Percentiles rank a stretch among this genome's conserved stretches.
Conservation (phyloP, 2,888 invertebrate species). For the Erebia aethiops region DNA sequence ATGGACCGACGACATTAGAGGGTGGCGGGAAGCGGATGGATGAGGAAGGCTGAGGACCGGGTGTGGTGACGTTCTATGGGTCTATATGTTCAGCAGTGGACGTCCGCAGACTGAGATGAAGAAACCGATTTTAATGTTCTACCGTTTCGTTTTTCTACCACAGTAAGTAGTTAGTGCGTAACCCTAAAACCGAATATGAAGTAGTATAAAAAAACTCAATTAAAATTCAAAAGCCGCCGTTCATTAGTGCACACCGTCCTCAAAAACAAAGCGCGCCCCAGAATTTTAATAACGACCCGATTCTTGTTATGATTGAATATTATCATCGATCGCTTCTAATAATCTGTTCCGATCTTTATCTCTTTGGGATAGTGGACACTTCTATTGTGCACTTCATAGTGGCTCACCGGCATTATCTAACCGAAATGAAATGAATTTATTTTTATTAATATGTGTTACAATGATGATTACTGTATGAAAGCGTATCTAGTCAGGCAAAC, state of each 20-base stretch:
- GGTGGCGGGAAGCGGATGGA: too few species aligned
- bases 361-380: slow-evolving; percentile 15
- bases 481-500: too few species aligned
- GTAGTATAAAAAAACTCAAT: slow-evolving; percentile 11
- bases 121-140: too few species aligned
- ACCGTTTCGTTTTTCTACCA: background rate
- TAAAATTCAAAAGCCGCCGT: slow-evolving; percentile 29
- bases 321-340: slow-evolving; percentile 47
- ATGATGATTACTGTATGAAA: too few species aligned
- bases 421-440: too few species aligned
- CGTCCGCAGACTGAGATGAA: too few species aligned
- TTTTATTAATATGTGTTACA: too few species aligned
- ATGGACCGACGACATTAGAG: too few species aligned
- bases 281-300: slow-evolving; percentile 24
- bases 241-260: slow-evolving; percentile 32
- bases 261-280: slow-evolving; percentile 29
- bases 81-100: too few species aligned
- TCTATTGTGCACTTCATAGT: slow-evolving; percentile 2
- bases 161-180: too few species aligned
- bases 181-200: background rate
- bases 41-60: too few species aligned
- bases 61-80: too few species aligned
- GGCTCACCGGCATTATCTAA: background rate
- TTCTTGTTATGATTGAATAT: slow-evolving; percentile 45
- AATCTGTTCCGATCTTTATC: slow-evolving; percentile 39